Percentiles rank a stretch among this genome's conserved stretches.
Evolutionary conservation across 2,888 invertebrate genomes (phyloP).

Genomic region (Drosophila demipolita): DNA sequence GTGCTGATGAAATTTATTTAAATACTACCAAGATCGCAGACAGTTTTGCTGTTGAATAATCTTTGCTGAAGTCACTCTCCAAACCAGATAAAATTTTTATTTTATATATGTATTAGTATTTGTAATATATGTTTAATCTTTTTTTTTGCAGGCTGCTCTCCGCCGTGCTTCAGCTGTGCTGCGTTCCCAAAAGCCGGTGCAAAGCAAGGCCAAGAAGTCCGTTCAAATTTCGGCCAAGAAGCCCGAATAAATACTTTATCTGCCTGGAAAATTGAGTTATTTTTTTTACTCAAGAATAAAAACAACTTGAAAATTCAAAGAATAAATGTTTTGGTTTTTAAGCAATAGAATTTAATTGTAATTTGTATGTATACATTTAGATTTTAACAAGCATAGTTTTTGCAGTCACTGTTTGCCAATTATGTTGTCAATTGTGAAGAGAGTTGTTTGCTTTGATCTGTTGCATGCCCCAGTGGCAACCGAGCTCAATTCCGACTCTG

Average conservation of each 20-base stretch:
- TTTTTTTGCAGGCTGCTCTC: constrained; percentile 89
- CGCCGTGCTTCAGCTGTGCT: constrained; percentile 97
- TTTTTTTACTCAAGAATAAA: constrained; percentile 78
- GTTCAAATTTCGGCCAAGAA: constrained; percentile 88
- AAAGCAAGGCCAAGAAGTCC: constrained; percentile 92
- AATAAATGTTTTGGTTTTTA: constrained; percentile 32
- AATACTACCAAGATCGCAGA: constrained; percentile 56
- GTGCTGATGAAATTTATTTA: constrained; percentile 39
- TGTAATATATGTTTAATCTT: not conserved
- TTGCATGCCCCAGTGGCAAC: constrained; percentile 29
- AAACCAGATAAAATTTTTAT: not conserved
- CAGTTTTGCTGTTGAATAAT: constrained; percentile 29
- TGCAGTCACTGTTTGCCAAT: constrained; percentile 81
- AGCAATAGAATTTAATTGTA: not conserved
- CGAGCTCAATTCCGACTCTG: not conserved
- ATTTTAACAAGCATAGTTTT: not conserved
- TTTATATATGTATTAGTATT: not conserved
- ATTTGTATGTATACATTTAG: not conserved
- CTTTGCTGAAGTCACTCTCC: constrained; percentile 21
- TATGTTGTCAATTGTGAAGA: constrained; percentile 84
- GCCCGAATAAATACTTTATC: constrained; percentile 88
- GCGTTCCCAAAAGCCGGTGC: constrained; percentile 94
- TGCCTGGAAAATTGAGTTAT: constrained; percentile 53
- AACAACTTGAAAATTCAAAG: constrained; percentile 49
- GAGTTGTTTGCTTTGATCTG: constrained; percentile 64